These are phyloP conservation scores for Remorina albescens DNA, from an alignment of 2,797 vertebrate species.

Conservation along the genomic window DNA sequence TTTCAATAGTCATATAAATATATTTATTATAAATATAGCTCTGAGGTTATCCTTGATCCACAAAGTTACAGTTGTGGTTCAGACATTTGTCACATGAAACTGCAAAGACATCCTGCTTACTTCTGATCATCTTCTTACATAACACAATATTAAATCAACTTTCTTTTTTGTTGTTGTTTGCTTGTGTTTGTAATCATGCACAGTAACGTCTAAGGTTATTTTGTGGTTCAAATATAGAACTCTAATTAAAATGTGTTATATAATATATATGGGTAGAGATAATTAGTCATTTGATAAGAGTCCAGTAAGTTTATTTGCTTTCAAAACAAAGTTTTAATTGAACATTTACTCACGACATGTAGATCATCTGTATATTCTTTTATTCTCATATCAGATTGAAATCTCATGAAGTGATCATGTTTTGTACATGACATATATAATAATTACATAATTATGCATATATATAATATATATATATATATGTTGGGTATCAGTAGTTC, in stretches of 20 bases:
- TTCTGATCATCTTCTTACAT: not conserved
- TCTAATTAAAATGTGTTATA: constrained; percentile 32
- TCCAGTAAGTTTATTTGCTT: constrained; percentile 24
- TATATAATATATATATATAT: too few species aligned
- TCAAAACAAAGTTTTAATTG: constrained; percentile 37
- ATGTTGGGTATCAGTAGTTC: too few species aligned
- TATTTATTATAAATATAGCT: constrained; percentile 5
- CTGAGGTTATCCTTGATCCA: not conserved
- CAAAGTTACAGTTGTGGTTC: not conserved
- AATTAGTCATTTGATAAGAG: constrained; percentile 39
- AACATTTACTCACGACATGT: constrained; percentile 18
- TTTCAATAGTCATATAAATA: not conserved
- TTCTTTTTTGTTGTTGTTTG: not conserved
- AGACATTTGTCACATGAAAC: not conserved
- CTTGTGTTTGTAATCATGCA: not conserved
- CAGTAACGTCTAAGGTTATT: constrained; percentile 1
- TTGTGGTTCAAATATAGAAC: constrained; percentile 8
- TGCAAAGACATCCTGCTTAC: not conserved
- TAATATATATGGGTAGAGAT: constrained; percentile 35
- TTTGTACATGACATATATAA: too few species aligned
- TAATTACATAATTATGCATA: too few species aligned
- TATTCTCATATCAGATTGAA: constrained; percentile 2
- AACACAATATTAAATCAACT: not conserved
- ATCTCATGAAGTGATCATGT: not conserved
- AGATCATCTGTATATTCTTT: constrained; percentile 2